Evolutionary conservation across 2,113 vertebrate genomes (phyloP), one percentile per base, ranked within the genome.

Genomic region (Siphamia tubifer): DNA sequence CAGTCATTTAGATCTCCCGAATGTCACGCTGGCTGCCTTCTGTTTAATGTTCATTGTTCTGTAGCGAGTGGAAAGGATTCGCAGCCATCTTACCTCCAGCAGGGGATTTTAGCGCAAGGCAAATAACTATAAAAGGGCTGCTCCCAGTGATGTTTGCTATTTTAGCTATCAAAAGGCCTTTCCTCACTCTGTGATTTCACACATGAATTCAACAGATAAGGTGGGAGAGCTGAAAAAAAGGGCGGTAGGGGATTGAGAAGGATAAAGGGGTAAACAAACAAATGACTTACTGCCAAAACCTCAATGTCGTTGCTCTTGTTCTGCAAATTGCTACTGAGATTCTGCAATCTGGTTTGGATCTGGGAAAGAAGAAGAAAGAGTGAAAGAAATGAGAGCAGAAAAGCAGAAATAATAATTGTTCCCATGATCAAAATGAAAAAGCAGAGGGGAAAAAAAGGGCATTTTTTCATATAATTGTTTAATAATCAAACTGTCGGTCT

Each of bases 301-400:
- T 99, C 97, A 25, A 98, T 95, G 83, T 98, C 95, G 61, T 82
- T 96, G 87, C 93, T 95, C 87, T 94, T 98, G 91, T 95, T 96
- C 85, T 96, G 98, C 75, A 98, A 92, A 85, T 92, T 94, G 83
- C 91, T 94, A 66, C 94, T 79, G 19, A 96, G 92, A 55, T 94
- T 94, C 81, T 99, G 96, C 84, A 98, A 94, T 94, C 94, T 95
- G 70, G 94, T 94, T 90, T 96, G 95, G 57, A 98, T 95, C 97
- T 99, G 79, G 8, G 74, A 86, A 65, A 51, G 8, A 74, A 62
- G 12, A 40, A 4, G 17, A 38, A 31, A 21, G 23, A 0, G 32
- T n/a, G 12, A 55, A 30, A 60, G 24, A 71, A 58, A 42, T 5
- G 13, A n/a, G 42, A 51, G 25, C 44, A 45, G 23, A 32, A 10